Percentiles rank a stretch among this genome's conserved stretches.
Evolutionary conservation across 2,797 vertebrate genomes (phyloP).

Genomic region (Tympanoctomys barrerae): DNA sequence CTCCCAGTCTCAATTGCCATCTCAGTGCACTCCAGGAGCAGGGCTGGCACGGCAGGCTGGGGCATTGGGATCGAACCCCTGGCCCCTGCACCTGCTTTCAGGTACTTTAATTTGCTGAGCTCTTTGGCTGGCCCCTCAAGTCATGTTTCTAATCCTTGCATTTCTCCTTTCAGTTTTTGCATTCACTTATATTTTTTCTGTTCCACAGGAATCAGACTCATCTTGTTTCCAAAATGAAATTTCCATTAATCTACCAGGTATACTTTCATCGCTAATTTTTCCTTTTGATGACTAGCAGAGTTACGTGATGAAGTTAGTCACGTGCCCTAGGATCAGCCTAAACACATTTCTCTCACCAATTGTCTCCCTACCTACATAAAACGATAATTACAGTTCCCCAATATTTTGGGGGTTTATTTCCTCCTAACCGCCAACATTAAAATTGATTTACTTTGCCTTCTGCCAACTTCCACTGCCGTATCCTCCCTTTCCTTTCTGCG

Average conservation of each 20-base stretch:
- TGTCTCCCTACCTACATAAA: neutral
- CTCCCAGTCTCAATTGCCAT: no score
- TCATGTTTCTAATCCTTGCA: neutral
- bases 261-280: neutral
- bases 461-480: neutral
- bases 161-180: neutral
- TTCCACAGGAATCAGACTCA: neutral
- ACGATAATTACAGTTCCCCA: neutral
- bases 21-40: no score
- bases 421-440: neutral
- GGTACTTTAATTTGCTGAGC: no score
- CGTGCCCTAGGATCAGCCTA: neutral
- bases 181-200: neutral
- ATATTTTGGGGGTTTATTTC: neutral
- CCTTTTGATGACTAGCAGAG: neutral
- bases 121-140: neutral
- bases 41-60: no score
- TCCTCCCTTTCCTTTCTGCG: neutral
- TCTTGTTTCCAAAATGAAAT: neutral
- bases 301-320: neutral
- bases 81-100: no score
- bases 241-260: neutral
- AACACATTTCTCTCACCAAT: neutral
- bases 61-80: no score
- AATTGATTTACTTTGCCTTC: neutral